Evolutionary conservation across 2,888 invertebrate species (phyloP).

Genomic region (Drosophila conformis): DNA sequence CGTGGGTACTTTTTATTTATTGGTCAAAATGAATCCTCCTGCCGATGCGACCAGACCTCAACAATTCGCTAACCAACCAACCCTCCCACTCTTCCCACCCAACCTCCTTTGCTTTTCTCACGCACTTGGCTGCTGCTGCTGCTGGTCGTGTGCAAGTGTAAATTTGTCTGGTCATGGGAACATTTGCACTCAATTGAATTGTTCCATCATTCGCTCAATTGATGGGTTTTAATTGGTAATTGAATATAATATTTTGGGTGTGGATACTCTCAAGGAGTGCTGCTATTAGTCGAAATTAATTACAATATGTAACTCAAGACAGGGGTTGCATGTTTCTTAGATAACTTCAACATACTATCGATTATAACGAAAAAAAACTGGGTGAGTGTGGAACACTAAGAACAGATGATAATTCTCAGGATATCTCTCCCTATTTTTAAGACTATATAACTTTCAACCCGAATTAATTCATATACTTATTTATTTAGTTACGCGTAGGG

Average conservation of each 20-base stretch:
- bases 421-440: not conserved
- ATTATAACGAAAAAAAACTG: not conserved
- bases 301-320: constrained; percentile 22
- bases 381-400: not conserved
- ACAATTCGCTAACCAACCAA: constrained; percentile 18
- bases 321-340: constrained; percentile 4
- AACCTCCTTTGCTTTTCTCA: constrained; percentile 48
- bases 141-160: constrained; percentile 57
- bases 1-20: constrained; percentile 53
- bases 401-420: not conserved
- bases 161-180: constrained; percentile 77
- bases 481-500: not conserved
- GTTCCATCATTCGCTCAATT: constrained; percentile 58
- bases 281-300: constrained; percentile 37
- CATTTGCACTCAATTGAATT: constrained; percentile 67
- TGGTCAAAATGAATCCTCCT: constrained; percentile 42
- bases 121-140: constrained; percentile 64
- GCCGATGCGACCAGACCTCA: constrained; percentile 3
- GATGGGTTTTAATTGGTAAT: constrained; percentile 55
- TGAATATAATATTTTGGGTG: constrained; percentile 18
- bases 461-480: not conserved
- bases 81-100: constrained; percentile 11
- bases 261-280: constrained; percentile 26
- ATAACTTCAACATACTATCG: not conserved
- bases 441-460: not conserved